Conservation (phyloP, 2,888 invertebrate species). For the Mythimna ferrago region DNA sequence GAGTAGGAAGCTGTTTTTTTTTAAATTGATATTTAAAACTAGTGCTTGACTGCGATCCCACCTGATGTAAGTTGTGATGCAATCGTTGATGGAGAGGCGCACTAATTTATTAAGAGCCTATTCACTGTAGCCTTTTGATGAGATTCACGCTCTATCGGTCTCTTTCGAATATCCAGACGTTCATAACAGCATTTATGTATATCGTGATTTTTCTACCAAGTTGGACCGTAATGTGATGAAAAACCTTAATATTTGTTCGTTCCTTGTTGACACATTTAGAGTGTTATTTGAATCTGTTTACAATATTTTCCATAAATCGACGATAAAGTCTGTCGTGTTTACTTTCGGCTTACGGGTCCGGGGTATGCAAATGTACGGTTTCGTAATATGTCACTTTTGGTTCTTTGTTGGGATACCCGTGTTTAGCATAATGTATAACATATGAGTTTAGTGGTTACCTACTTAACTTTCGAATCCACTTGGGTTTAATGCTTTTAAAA, state of each 20-base stretch:
- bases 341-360: constrained; percentile 40
- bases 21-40: no score
- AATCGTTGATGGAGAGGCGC: no score
- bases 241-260: constrained; percentile 28
- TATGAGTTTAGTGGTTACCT: constrained; percentile 13
- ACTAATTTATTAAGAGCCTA: no score
- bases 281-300: constrained; percentile 69
- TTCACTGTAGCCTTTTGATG: no score
- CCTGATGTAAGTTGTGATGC: no score
- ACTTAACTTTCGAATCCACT: constrained; percentile 9
- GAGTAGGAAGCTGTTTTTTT: no score
- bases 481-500: background rate
- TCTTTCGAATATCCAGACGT: no score
- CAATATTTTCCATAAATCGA: constrained; percentile 66
- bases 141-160: no score
- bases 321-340: constrained; percentile 56
- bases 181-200: no score
- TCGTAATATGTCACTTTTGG: constrained; percentile 27
- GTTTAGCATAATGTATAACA: constrained; percentile 41
- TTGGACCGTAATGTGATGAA: constrained; percentile 6
- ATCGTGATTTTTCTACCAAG: no score
- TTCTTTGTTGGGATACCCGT: constrained; percentile 24
- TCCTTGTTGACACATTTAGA: constrained; percentile 60
- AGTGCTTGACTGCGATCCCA: no score
- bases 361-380: constrained; percentile 54